Evolutionary conservation across 1,140 invertebrate genomes (phyloP), one percentile per base, ranked within the genome.

Genomic region (Macrotrachela quadricornifera): DNA sequence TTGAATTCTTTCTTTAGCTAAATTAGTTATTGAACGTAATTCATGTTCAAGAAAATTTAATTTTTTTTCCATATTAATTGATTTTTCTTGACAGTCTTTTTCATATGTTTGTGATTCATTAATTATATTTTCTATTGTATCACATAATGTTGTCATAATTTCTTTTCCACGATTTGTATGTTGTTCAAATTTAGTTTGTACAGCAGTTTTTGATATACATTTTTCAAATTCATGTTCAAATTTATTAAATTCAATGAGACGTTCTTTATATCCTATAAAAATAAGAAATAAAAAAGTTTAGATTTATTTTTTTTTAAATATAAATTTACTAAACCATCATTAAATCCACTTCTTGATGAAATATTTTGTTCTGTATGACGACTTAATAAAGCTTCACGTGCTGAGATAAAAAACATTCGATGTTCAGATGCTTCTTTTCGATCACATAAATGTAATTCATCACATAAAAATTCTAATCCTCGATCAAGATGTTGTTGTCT

Each of bases 111-210:
- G 21, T 4, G 21, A 30, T 30, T 30, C 8, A 30, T 30, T 30
- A 30, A 30, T 30, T 30, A 30, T 30, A 30, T 30, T 30, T 4
- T 4, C 8, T 4, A 30, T 30, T 30, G 21, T 30, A 4, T 30
- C 21, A 30, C 21, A 30, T 30, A 30, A 30, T 30, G 8, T 4
- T 30, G 21, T 42, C 3, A 42, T 42, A 39, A 54, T 54, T 36
- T 13, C 11, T 21, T 48, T 83, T 38, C 90, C 92, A 54, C 87
- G 77, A 60, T 85, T 79, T 45, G 85, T 85, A 71, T 97, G 92
- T 64, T 94, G 87, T 65, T 91, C 85, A 71, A 99, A 99, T 72
- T 99, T 99, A 4, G 94, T 99, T 66, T 85, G 82, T 0, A 97
- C 90, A 21, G 94, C 92, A 21, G 87, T 91, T 68, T 94, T 83